Evolutionary conservation across 2,797 vertebrate species (phyloP).

Genomic region (Eulemur mongoz): DNA sequence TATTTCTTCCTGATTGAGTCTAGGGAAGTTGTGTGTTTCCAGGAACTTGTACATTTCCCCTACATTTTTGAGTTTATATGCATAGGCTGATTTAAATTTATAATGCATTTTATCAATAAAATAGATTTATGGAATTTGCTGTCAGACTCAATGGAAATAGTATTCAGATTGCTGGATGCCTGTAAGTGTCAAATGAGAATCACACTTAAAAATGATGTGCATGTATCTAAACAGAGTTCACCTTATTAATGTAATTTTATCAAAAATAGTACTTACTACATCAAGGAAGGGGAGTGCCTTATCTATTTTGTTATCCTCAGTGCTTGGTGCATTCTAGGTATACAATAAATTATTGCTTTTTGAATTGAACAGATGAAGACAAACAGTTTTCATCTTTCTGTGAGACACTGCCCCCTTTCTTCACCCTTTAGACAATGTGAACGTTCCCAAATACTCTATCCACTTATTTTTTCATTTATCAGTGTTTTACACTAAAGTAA

Average conservation of each 20-base stretch:
- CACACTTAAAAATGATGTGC: neutral
- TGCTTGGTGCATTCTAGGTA: neutral
- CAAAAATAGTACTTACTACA: neutral
- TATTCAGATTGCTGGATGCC: neutral
- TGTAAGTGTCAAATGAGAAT: neutral
- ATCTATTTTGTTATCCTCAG: neutral
- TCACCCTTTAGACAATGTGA: neutral
- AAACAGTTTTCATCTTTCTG: neutral
- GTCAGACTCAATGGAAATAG: slow-evolving; percentile 11
- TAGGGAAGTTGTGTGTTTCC: no score
- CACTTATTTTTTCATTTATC: neutral
- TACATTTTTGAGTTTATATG: no score
- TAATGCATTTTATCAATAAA: slow-evolving; percentile 39
- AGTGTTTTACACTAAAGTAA: neutral
- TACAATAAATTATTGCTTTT: neutral
- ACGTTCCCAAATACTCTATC: neutral
- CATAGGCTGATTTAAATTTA: slow-evolving; percentile 22
- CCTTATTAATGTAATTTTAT: neutral
- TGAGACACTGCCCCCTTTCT: neutral
- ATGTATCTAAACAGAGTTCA: neutral
- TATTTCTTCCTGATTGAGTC: no score
- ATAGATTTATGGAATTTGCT: slow-evolving; percentile 41
- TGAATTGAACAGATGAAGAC: neutral
- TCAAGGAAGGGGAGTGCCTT: neutral
- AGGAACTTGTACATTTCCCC: no score